phyloP scores from a whole-genome alignment of 2,888 invertebrate genomes.

The Halocaridina rubra region DNA sequence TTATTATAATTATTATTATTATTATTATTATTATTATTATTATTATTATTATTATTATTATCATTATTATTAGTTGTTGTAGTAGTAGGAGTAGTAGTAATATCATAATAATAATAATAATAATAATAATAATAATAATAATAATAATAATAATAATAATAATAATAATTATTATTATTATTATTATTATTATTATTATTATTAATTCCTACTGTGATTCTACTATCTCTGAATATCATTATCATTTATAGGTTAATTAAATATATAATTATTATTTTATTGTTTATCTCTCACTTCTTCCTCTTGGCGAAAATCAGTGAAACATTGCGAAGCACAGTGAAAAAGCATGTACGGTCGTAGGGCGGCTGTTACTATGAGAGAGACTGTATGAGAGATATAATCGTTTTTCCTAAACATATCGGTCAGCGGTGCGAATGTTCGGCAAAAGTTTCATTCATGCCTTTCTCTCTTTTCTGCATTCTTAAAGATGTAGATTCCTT shows the following conservation, averaged over 20 bases:
- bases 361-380: slow-evolving; percentile 44
- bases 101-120: too few relatives aligned
- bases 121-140: slow-evolving; percentile 1
- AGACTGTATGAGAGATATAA: slow-evolving; percentile 41
- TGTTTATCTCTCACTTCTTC: not conserved
- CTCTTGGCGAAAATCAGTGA: not conserved
- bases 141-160: not conserved
- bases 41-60: too few relatives aligned
- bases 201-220: not conserved
- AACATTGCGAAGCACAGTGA: not conserved
- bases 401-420: slow-evolving; percentile 35
- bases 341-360: not conserved
- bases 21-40: too few relatives aligned
- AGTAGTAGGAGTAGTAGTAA: too few relatives aligned
- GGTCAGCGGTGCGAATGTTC: slow-evolving; percentile 31
- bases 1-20: too few relatives aligned
- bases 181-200: too few relatives aligned
- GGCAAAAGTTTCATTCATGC: slow-evolving; percentile 42
- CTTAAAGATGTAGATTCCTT: too few relatives aligned
- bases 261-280: not conserved
- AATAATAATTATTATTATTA: not conserved
- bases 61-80: too few relatives aligned
- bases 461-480: too few relatives aligned
- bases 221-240: not conserved
- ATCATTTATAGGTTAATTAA: not conserved